Conservation (phyloP, 2,888 invertebrate genomes). For the Amphipyra berbera region DNA sequence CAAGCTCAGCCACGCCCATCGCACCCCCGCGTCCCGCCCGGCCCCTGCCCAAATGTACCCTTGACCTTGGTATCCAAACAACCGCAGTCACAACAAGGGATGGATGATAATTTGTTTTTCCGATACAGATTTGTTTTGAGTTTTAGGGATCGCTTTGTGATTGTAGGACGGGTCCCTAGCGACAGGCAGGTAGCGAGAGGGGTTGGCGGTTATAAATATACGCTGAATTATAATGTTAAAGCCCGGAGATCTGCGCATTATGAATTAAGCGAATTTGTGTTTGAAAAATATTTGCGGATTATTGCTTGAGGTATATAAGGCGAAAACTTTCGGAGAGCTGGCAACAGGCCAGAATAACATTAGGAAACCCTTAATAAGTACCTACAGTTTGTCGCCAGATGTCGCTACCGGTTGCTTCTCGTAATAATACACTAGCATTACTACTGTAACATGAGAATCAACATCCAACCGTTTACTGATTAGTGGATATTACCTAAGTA, state of each 20-base stretch:
- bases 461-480: too few relatives aligned
- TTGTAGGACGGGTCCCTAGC: background rate
- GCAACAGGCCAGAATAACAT: background rate
- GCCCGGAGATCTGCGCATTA: background rate
- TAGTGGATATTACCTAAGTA: too few relatives aligned
- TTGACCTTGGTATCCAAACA: conserved; percentile 89
- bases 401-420: conserved; percentile 25
- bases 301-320: too few relatives aligned
- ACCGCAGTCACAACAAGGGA: conserved; percentile 86
- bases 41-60: conserved; percentile 74
- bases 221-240: background rate
- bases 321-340: background rate
- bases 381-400: conserved; percentile 14
- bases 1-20: conserved; percentile 73
- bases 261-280: background rate
- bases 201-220: background rate
- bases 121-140: conserved; percentile 66
- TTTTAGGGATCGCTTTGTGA: conserved; percentile 26
- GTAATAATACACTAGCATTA: too few relatives aligned
- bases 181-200: background rate
- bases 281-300: background rate
- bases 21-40: conserved; percentile 55
- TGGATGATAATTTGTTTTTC: conserved; percentile 60
- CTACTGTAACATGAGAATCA: too few relatives aligned
- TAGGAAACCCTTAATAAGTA: background rate